Evolutionary conservation across 1,140 invertebrate species (phyloP), one percentile per base, ranked within the genome.

Genomic region (Drosophila pseudoananassae): DNA sequence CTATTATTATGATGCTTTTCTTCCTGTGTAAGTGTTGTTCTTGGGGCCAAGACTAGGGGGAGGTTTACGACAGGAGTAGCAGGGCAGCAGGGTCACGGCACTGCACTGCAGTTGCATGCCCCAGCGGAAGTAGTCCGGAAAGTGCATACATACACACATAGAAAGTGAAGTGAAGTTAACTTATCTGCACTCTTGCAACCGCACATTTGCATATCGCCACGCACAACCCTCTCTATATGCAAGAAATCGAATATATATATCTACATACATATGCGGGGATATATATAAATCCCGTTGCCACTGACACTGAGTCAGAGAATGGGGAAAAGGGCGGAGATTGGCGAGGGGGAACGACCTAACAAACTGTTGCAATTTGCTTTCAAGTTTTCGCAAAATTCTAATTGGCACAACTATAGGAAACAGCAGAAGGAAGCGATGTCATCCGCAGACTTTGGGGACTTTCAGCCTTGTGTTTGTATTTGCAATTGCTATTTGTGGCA

Each of bases 51-150:
- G 15, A 15, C 2, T 2, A 17, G 57, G 4, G n/a, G 23, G 47
- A 25, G 43, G 43, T 47, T 38, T 33, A 33, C 12, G 61, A 61
- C 43, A 64, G 17, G 9, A 20, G 20, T 14, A n/a, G 10, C 31
- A 43, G 38, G 60, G 36, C 72, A 46, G 70, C 70, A 72, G 66
- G 66, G 66, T 69, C 66, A 69, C 31, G 66, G 49, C 60, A 38
- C 40, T 38, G 36, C 50, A 51, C 17, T 25, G 61, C 63, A 56
- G 68, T 72, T 64, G 73, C 71, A 76, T 76, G 54, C 72, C 73
- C 72, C 61, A 76, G 51, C 73, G 73, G 73, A 76, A 76, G 73
- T 76, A 69, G 73, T 76, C 72, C 73, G 73, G 73, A 76, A 76
- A 76, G 53, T 60, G 51, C 17, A 20, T 69, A 69, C 31, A 71